Conservation (phyloP, 2,797 vertebrate species). For the Enteromius afrohamiltoni region DNA sequence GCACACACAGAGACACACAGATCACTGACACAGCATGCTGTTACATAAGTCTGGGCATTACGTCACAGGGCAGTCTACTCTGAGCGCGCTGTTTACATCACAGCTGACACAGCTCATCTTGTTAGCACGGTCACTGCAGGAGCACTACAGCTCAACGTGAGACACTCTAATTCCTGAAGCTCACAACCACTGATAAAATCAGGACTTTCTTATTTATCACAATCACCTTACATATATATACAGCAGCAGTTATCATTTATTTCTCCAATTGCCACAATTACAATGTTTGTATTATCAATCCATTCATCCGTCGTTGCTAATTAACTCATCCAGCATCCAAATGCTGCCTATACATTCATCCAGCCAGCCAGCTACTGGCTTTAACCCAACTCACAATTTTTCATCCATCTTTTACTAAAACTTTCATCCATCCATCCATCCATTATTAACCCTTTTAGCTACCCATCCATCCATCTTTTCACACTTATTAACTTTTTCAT, state of each 20-base stretch:
- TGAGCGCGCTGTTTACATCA: constrained; percentile 36
- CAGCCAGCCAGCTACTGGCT: neutral
- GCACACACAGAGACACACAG: constrained; percentile 33
- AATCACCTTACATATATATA: constrained; percentile 2
- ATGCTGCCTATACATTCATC: neutral
- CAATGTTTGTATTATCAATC: neutral
- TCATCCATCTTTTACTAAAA: neutral
- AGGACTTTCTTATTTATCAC: neutral
- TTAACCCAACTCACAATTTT: neutral
- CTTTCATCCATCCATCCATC: no score
- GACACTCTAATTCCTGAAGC: neutral
- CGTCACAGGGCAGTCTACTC: constrained; percentile 53
- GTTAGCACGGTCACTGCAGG: constrained; percentile 36
- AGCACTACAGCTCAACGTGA: neutral
- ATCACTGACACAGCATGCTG: constrained; percentile 50
- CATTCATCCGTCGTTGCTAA: neutral
- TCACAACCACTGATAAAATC: neutral
- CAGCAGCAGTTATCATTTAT: neutral
- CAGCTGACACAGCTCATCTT: constrained; percentile 53
- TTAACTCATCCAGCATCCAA: neutral
- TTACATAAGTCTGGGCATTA: constrained; percentile 56
- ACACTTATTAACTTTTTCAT: neutral
- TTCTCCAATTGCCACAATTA: neutral
- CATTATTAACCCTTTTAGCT: neutral
- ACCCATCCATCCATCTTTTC: neutral